These are phyloP conservation scores for Vanessa tameamea DNA, from an alignment of 1,140 invertebrate species.

Conservation along the genomic window DNA sequence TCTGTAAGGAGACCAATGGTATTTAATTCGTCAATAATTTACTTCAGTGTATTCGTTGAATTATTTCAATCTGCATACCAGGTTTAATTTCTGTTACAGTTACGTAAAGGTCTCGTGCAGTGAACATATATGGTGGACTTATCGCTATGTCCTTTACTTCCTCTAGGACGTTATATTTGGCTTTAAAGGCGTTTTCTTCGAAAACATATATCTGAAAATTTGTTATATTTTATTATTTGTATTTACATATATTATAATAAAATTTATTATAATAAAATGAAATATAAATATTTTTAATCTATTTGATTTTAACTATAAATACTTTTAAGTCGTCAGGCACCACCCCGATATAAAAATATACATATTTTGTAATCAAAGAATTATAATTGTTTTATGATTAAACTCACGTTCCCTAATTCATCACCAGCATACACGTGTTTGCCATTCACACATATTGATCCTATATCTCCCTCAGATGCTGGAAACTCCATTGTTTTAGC, in stretches of 20 bases:
- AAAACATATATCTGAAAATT: slow-evolving; percentile 61
- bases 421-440: slow-evolving; percentile 66
- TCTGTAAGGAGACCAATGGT: slow-evolving; percentile 42
- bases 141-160: slow-evolving; percentile 69
- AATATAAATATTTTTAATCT: not conserved
- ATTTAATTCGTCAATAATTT: not conserved
- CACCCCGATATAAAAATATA: no score
- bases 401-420: slow-evolving; percentile 70
- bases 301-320: no score
- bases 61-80: slow-evolving; percentile 31
- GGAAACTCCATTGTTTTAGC: slow-evolving; percentile 58
- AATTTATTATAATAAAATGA: not conserved
- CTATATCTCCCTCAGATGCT: slow-evolving; percentile 52
- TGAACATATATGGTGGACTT: slow-evolving; percentile 63
- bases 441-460: slow-evolving; percentile 49
- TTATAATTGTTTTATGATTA: not conserved
- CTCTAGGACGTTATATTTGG: slow-evolving; percentile 68
- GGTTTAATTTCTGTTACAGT: slow-evolving; percentile 74
- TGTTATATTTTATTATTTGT: slow-evolving; percentile 7
- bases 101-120: slow-evolving; percentile 69
- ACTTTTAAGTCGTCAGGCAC: no score
- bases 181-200: slow-evolving; percentile 61
- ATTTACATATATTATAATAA: not conserved
- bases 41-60: not conserved
- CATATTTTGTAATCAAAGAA: no score